Evolutionary conservation across 2,113 vertebrate genomes (phyloP).

Genomic region (human): DNA sequence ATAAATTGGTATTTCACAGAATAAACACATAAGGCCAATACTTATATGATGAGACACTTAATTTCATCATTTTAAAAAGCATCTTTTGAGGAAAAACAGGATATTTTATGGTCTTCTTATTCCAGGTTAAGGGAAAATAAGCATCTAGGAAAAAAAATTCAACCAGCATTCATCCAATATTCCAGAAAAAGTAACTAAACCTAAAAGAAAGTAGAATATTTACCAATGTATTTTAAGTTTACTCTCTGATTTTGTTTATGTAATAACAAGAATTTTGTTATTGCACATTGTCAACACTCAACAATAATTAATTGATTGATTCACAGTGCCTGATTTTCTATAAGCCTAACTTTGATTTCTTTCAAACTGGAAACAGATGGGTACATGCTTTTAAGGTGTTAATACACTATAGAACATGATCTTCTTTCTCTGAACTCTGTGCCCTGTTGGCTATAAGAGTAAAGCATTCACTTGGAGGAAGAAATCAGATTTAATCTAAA

Average conservation of each 20-base stretch:
- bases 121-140: neutral
- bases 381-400: constrained; percentile 53
- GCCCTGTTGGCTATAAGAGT: constrained; percentile 42
- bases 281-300: neutral
- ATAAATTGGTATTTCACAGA: neutral
- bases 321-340: neutral
- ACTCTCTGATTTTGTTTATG: neutral
- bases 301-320: neutral
- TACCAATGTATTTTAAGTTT: neutral
- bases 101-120: neutral
- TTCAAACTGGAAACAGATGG: constrained; percentile 55
- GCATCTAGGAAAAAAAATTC: neutral
- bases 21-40: neutral
- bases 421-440: constrained; percentile 52
- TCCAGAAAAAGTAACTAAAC: neutral
- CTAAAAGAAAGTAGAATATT: neutral
- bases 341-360: constrained; percentile 36
- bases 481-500: constrained; percentile 64
- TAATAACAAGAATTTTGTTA: neutral
- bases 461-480: constrained; percentile 59
- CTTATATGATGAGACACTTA: neutral
- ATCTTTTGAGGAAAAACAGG: constrained; percentile 16
- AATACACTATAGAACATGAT: constrained; percentile 56
- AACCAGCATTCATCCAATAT: neutral
- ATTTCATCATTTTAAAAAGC: neutral